phyloP scores from a whole-genome alignment of 2,888 invertebrate genomes.

The Belgica antarctica region DNA sequence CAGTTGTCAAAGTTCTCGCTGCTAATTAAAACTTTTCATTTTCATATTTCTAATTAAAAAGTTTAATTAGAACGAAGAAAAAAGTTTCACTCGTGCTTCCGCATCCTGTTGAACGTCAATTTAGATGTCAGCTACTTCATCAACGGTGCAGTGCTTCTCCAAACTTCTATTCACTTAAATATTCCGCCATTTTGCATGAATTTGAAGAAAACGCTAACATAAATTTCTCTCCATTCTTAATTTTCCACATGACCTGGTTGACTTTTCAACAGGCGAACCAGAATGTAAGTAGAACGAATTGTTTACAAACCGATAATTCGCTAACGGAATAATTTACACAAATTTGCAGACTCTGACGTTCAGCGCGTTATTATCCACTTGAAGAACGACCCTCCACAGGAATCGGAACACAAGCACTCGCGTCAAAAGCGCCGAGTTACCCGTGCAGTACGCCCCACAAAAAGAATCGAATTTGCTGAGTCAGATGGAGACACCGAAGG shows the following conservation, averaged over 20 bases:
- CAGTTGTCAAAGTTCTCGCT: too few relatives aligned
- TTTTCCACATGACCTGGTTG: background rate
- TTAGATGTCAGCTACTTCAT: constrained; percentile 4
- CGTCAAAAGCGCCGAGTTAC: constrained; percentile 76
- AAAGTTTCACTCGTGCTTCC: too few relatives aligned
- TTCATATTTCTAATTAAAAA: too few relatives aligned
- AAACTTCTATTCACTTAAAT: background rate
- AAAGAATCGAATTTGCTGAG: constrained; percentile 87
- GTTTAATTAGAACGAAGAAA: too few relatives aligned
- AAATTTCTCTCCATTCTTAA: background rate
- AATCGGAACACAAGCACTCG: constrained; percentile 55
- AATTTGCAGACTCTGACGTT: constrained; percentile 80
- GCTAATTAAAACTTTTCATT: too few relatives aligned
- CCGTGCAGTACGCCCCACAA: constrained; percentile 89
- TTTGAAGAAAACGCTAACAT: background rate
- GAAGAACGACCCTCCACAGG: constrained; percentile 74
- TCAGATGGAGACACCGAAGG: constrained; percentile 86
- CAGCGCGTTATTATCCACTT: constrained; percentile 93
- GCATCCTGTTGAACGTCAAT: background rate
- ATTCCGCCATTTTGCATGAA: background rate
- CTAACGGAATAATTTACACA: constrained; percentile 43
- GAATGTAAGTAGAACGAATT: constrained; percentile 54
- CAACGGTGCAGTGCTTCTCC: background rate
- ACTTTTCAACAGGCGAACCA: constrained; percentile 53
- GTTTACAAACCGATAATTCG: too few relatives aligned